These are phyloP conservation scores for Berghia stephanieae DNA, from an alignment of 1,140 invertebrate genomes.

Conservation along the genomic window DNA sequence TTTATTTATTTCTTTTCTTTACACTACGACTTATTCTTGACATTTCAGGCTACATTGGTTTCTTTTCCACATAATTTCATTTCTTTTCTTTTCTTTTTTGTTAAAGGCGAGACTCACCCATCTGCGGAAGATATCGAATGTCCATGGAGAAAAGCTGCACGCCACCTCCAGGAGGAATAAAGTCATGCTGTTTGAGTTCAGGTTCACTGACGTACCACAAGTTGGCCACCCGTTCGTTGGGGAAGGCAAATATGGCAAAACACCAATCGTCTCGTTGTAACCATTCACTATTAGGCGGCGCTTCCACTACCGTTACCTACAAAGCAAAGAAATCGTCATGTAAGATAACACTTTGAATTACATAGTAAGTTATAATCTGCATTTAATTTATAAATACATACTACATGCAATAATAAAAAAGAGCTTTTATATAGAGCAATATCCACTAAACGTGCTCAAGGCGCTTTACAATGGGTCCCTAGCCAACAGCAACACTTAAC, in stretches of 20 bases:
- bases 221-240: conserved; percentile 36
- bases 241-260: conserved; percentile 37
- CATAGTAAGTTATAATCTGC: not conserved
- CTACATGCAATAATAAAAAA: not conserved
- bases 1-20: no score
- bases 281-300: conserved; percentile 30
- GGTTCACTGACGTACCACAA: conserved; percentile 41
- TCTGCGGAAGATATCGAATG: conserved; percentile 37
- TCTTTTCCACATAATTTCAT: not conserved
- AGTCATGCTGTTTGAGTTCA: conserved; percentile 40
- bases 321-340: no score
- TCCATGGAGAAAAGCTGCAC: conserved; percentile 35
- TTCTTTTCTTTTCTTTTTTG: not conserved
- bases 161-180: conserved; percentile 35
- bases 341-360: not conserved
- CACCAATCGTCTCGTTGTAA: conserved; percentile 36
- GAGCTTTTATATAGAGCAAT: not conserved
- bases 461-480: no score
- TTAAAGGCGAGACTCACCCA: conserved; percentile 19
- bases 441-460: no score
- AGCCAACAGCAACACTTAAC: no score
- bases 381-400: not conserved
- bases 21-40: no score
- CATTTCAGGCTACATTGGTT: no score
- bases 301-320: conserved; percentile 36